Evolutionary conservation across 2,797 vertebrate genomes (phyloP).

Genomic region (Amphiprion clarkii): DNA sequence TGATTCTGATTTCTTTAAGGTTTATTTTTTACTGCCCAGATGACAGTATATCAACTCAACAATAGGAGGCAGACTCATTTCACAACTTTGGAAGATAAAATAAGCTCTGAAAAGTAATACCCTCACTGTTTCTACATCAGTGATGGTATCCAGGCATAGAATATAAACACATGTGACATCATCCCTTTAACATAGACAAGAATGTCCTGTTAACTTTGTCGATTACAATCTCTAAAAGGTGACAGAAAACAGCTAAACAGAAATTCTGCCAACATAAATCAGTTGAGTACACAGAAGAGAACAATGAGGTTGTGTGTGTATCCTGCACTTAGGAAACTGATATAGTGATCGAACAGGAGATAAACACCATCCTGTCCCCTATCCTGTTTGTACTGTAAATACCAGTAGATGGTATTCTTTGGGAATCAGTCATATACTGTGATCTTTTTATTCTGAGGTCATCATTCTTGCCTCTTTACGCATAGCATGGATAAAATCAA

Average conservation of each 20-base stretch:
- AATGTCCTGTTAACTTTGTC: constrained; percentile 22
- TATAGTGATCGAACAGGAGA: constrained; percentile 40
- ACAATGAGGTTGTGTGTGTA: constrained; percentile 43
- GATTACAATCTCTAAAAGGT: constrained; percentile 54
- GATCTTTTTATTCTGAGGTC: constrained; percentile 50
- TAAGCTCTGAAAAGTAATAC: constrained; percentile 3
- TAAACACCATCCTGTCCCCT: constrained; percentile 48
- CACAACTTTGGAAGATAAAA: constrained; percentile 11
- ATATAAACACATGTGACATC: constrained; percentile 40
- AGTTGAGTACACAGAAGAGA: background rate
- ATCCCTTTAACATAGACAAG: constrained; percentile 38
- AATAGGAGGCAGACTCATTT: constrained; percentile 16
- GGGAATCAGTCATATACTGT: constrained; percentile 28
- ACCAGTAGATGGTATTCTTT: constrained; percentile 19
- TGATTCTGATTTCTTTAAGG: background rate
- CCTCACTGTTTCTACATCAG: constrained; percentile 30
- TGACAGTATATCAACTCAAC: background rate
- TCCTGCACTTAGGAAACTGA: constrained; percentile 23
- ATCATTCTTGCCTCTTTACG: constrained; percentile 52
- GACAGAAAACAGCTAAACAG: constrained; percentile 28
- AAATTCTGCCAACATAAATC: constrained; percentile 10
- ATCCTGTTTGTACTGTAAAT: constrained; percentile 40
- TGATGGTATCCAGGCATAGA: constrained; percentile 41
- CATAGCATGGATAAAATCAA: constrained; percentile 33
- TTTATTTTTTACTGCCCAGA: background rate